These are phyloP conservation scores for Drosophila meridionalis DNA, from an alignment of 2,888 invertebrate genomes.

Conservation along the genomic window DNA sequence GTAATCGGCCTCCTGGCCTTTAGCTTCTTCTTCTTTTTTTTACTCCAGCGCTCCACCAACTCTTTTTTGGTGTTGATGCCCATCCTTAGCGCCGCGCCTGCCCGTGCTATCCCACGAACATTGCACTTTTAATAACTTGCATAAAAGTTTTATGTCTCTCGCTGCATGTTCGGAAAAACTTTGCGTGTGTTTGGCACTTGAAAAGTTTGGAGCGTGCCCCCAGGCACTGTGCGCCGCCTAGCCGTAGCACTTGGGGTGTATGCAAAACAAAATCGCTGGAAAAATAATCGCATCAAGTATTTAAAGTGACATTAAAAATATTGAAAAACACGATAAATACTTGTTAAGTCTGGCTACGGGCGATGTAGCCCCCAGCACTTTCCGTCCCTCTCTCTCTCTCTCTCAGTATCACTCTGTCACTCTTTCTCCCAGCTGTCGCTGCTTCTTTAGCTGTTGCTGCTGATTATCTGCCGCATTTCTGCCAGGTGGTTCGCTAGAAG, in stretches of 20 bases:
- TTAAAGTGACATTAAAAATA: constrained; percentile 82
- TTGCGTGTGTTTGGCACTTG: constrained; percentile 80
- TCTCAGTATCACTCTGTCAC: not conserved
- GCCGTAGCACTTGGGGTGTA: constrained; percentile 22
- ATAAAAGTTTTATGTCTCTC: constrained; percentile 77
- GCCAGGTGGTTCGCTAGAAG: constrained; percentile 5
- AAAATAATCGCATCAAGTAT: constrained; percentile 80
- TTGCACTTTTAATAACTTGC: constrained; percentile 80
- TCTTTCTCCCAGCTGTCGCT: not conserved
- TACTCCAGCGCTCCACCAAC: constrained; percentile 28
- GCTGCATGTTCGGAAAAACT: constrained; percentile 68
- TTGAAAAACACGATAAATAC: constrained; percentile 82
- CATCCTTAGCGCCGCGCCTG: not conserved
- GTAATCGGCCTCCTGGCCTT: not conserved
- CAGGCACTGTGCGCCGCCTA: constrained; percentile 21
- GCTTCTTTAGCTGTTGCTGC: constrained; percentile 2
- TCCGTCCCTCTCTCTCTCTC: not conserved
- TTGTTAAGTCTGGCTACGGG: constrained; percentile 69
- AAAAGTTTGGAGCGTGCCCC: constrained; percentile 61
- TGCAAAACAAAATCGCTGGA: constrained; percentile 71
- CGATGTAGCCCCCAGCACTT: constrained; percentile 9
- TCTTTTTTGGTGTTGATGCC: constrained; percentile 56
- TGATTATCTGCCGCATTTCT: constrained; percentile 33
- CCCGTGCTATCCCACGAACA: constrained; percentile 23
- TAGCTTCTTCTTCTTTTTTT: not conserved